Base-by-base conservation (phyloP, 2,797 vertebrate genomes). In the Pelodytes ibericus region DNA sequence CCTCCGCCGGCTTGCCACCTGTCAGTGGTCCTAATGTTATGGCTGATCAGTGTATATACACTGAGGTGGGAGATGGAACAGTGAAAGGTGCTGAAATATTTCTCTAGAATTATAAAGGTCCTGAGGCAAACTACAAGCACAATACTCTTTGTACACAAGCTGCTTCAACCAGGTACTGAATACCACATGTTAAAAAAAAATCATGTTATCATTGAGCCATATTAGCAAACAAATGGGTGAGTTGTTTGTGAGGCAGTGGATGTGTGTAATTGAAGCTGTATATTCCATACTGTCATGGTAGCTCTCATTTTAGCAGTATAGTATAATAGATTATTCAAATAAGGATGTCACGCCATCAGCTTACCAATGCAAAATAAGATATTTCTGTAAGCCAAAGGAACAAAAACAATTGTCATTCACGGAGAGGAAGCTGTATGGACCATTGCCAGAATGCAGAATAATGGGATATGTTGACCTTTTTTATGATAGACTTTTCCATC, bases 401-500 rank as follows among this genome's bases (percentile, higher is more conserved):
- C 81, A 86, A 90, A n/a, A 89, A 89, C 87, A 84, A 66, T 91
- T 94, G 94, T 93, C 93, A 92, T 94, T 94, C 91, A 94, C 94
- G 91, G 91, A 91, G 91, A 94, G 92, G 91, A 93, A 92, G 91
- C 92, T 93, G 94, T 95, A 93, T 90, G 90, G 89, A 88, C 89
- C 89, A 90, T 91, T 86, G 86, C 92, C 92, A 87, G 90, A 84
- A 82, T 87, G 91, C 88, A 87, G 86, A 89, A 94, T 94, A 95
- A 91, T 92, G 91, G 93, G 91, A 91, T 91, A 92, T 88, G 93
- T 93, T 96, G 95, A 97, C 96, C 95, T 98, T 97, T n/a, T 96
- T 91, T 94, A 91, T 94, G 91, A 89, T 80, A 92, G 92, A 87
- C 86, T 89, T 88, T 84, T 88, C 88, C 86, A 87, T 83, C 69